Base-by-base conservation (phyloP, 2,113 vertebrate species). In the Pterocles orientalis region DNA sequence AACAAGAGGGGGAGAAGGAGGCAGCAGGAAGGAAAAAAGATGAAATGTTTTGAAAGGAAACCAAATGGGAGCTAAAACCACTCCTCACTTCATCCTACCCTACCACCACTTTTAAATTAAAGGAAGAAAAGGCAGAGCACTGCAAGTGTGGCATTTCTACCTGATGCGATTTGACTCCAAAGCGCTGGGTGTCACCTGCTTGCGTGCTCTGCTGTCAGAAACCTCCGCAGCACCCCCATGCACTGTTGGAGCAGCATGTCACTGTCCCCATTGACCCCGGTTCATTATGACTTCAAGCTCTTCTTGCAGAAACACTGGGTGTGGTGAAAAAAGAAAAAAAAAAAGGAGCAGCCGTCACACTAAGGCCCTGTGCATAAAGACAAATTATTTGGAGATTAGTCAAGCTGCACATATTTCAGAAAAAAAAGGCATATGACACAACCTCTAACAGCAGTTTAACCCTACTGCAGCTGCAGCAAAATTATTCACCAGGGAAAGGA, bases 31-130 rank as follows among this genome's bases (percentile, higher is more conserved):
- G 62, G 29, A 36, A n/a, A 41, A 31, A 60, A 65, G 36, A 28
- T 18, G 13, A 82, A 90, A 77, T 24, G 36, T 57, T 88, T 56
- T 64, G 76, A 88, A 92, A 72, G 73, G 56, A 93, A 93, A 69
- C 12, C 60, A 70, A n/a, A 33, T 3, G 50, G 66, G 77, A 87
- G 5, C 39, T 82, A 41, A 28, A 79, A 81, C 0, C 18, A 6
- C n/a, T 66, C 36, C 64, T 87, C 47, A 14, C 60, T 33, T 53
- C 72, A 25, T 10, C 72, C 51, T 24, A 16, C 3, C 12, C 54
- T 78, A 20, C 25, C 43, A 34, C 20, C n/a, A 7, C 58, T 48
- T 34, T 17, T 25, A 29, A 69, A 61, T 34, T 57, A 21, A 20
- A 61, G 6, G 2, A 24, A 28, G 48, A 57, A 57, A 21, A 66